Conservation (phyloP, 2,113 vertebrate genomes). For the Progne subis region DNA sequence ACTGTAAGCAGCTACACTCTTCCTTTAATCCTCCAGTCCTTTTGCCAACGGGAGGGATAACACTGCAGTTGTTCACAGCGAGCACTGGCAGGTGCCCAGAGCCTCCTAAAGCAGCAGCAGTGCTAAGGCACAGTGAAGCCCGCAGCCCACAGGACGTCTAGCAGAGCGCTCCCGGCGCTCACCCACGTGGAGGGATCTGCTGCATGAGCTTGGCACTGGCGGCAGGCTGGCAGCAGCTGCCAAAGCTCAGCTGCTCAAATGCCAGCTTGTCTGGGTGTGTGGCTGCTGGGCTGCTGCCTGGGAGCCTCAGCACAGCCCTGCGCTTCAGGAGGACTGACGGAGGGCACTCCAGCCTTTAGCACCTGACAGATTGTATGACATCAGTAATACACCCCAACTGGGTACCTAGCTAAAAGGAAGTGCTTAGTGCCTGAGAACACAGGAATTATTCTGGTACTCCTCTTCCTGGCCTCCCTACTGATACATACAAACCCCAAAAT, state of each 20-base stretch:
- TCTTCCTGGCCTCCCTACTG: neutral
- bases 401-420: neutral
- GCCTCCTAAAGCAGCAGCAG: neutral
- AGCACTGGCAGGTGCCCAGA: neutral
- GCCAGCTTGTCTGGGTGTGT: neutral
- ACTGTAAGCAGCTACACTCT: neutral
- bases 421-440: neutral
- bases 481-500: rapidly evolving
- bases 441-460: neutral
- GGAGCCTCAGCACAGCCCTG: neutral
- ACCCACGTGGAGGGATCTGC: neutral
- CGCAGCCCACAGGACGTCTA: neutral
- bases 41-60: neutral
- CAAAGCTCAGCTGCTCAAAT: neutral
- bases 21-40: neutral
- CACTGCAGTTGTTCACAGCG: neutral
- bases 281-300: neutral
- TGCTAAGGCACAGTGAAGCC: neutral
- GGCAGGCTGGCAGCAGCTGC: constrained; percentile 1
- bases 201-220: neutral
- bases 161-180: neutral
- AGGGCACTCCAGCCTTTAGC: neutral
- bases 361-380: neutral
- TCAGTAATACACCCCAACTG: neutral
- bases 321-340: neutral